These are phyloP conservation scores for Euschistus heros DNA, from an alignment of 1,140 invertebrate genomes.

Conservation along the genomic window DNA sequence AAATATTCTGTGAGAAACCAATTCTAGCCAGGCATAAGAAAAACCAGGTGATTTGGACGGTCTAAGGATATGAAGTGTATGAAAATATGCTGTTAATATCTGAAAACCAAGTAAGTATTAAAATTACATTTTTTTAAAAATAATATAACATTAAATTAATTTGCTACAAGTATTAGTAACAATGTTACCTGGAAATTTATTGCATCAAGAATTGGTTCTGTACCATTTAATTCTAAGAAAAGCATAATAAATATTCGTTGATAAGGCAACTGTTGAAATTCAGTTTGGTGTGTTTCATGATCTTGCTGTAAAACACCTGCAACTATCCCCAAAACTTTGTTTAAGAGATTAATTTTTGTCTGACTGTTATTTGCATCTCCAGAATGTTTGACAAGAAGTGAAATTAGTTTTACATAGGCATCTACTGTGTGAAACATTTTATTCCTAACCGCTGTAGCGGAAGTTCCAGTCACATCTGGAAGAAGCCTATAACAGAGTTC, in stretches of 20 bases:
- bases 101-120: conserved; percentile 31
- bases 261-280: conserved; percentile 96
- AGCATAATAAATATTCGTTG: conserved; percentile 95
- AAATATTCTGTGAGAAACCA: conserved; percentile 92
- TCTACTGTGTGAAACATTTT: conserved; percentile 95
- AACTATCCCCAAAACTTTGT: conserved; percentile 91
- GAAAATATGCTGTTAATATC: conserved; percentile 80
- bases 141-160: conserved; percentile 4
- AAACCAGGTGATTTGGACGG: conserved; percentile 96
- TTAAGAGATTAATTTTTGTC: conserved; percentile 92
- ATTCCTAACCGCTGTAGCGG: conserved; percentile 33
- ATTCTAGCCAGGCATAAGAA: conserved; percentile 95
- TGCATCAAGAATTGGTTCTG: conserved; percentile 82
- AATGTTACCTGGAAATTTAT: conserved; percentile 69
- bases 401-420: conserved; percentile 88
- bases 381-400: conserved; percentile 91
- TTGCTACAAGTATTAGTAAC: background rate
- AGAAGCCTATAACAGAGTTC: conserved; percentile 82
- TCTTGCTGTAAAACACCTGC: conserved; percentile 90
- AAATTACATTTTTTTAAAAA: conserved; percentile 48
- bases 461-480: conserved; percentile 53
- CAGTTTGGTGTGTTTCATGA: conserved; percentile 67
- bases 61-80: conserved; percentile 80
- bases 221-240: conserved; percentile 89
- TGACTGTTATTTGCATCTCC: conserved; percentile 77